These are phyloP conservation scores for Triops cancriformis DNA, from an alignment of 1,140 invertebrate species.

Conservation along the genomic window DNA sequence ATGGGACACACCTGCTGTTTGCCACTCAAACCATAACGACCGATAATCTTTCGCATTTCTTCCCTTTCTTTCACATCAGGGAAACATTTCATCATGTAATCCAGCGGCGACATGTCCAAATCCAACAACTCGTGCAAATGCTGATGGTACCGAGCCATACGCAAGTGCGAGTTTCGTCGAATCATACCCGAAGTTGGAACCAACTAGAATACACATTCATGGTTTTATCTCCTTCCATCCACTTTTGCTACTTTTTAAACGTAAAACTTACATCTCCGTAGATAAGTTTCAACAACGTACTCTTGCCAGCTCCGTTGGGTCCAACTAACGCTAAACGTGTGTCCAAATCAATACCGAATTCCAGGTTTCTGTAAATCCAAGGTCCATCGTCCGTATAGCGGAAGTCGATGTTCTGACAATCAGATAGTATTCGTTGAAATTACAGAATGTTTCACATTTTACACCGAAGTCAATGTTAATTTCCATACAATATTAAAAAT, in stretches of 20 bases:
- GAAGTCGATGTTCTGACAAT: slow-evolving; percentile 90
- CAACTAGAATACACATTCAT: slow-evolving; percentile 52
- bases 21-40: slow-evolving; percentile 91
- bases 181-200: slow-evolving; percentile 94
- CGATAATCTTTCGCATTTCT: slow-evolving; percentile 99
- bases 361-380: slow-evolving; percentile 93
- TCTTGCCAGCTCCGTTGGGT: slow-evolving; percentile 99
- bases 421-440: too few relatives aligned
- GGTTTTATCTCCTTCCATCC: too few relatives aligned
- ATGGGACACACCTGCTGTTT: slow-evolving; percentile 91
- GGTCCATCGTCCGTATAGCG: slow-evolving; percentile 78
- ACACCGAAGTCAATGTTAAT: too few relatives aligned
- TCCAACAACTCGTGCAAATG: slow-evolving; percentile 95
- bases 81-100: slow-evolving; percentile 97
- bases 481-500: too few relatives aligned
- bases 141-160: slow-evolving; percentile 96
- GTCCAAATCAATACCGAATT: slow-evolving; percentile 98
- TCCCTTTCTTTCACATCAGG: slow-evolving; percentile 96
- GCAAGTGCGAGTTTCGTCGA: slow-evolving; percentile 91
- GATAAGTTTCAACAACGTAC: slow-evolving; percentile 89
- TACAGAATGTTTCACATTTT: slow-evolving; percentile 18
- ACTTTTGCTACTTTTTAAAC: too few relatives aligned
- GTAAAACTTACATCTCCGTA: slow-evolving; percentile 87
- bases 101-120: slow-evolving; percentile 85
- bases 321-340: slow-evolving; percentile 83